phyloP scores from a whole-genome alignment of 2,888 invertebrate genomes.

The Monopis laevigella region DNA sequence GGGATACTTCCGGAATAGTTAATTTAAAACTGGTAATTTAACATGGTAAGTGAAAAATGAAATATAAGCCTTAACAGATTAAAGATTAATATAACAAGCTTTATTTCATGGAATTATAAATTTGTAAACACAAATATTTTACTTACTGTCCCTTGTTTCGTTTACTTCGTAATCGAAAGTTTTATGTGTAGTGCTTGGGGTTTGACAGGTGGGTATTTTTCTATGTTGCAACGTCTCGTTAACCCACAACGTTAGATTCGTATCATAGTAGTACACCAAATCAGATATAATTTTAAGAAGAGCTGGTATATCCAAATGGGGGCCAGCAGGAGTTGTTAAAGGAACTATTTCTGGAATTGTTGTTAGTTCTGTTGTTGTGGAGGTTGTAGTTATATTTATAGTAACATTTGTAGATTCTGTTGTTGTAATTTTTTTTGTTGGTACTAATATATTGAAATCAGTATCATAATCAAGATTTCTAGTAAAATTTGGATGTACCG shows the following conservation, averaged over 20 bases:
- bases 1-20: no score
- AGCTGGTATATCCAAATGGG: constrained; percentile 22
- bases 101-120: no score
- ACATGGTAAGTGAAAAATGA: no score
- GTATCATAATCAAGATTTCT: no score
- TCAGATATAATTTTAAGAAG: constrained; percentile 29
- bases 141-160: neutral
- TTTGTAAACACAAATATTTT: no score
- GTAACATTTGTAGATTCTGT: no score
- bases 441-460: no score
- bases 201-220: constrained; percentile 12
- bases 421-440: no score
- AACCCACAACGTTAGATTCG: constrained; percentile 14
- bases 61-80: no score
- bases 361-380: neutral
- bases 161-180: neutral
- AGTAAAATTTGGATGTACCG: no score
- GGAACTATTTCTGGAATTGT: neutral
- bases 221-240: constrained; percentile 13
- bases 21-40: no score
- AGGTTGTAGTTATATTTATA: neutral
- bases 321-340: neutral
- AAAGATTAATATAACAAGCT: no score
- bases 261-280: constrained; percentile 32
- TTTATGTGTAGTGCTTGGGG: constrained; percentile 12